Evolutionary conservation across 37 sponge, comb jelly and placozoan species (phyloP).

Genomic region (Agelas oroides): DNA sequence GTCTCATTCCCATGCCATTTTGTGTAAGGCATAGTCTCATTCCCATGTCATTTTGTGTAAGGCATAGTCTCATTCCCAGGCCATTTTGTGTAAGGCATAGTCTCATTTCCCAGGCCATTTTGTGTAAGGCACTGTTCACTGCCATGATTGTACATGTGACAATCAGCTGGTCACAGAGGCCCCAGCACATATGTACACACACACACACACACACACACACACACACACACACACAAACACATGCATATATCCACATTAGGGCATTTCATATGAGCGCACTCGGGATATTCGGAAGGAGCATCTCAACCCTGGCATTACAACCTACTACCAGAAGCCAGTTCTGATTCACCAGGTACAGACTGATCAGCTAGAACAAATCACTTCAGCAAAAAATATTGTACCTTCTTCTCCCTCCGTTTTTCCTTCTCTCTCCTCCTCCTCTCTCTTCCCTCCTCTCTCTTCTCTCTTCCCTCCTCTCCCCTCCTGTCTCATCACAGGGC

Average conservation of each 20-base stretch:
- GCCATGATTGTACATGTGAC: too few species aligned
- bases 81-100: background rate
- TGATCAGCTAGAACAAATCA: background rate
- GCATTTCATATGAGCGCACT: conserved; percentile 58
- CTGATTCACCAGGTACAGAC: conserved; percentile 83
- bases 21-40: background rate
- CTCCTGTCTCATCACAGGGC: conserved; percentile 54
- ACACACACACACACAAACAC: too few species aligned
- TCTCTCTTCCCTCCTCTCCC: background rate
- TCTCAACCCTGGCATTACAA: conserved; percentile 69
- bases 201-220: too few species aligned
- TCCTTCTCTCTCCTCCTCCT: background rate
- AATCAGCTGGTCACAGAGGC: too few species aligned
- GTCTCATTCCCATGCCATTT: background rate
- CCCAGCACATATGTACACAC: too few species aligned
- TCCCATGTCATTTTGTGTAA: background rate
- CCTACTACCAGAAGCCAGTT: conserved; percentile 85
- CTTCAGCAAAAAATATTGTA: background rate
- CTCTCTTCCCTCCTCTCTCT: background rate
- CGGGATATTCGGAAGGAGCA: conserved; percentile 50
- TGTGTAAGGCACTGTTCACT: background rate
- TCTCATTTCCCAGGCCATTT: too few species aligned
- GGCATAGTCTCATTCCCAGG: too few species aligned
- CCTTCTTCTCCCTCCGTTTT: background rate
- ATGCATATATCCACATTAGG: conserved; percentile 64